These are phyloP conservation scores for Poecilus cupreus DNA, from an alignment of 2,888 invertebrate species.

Conservation along the genomic window DNA sequence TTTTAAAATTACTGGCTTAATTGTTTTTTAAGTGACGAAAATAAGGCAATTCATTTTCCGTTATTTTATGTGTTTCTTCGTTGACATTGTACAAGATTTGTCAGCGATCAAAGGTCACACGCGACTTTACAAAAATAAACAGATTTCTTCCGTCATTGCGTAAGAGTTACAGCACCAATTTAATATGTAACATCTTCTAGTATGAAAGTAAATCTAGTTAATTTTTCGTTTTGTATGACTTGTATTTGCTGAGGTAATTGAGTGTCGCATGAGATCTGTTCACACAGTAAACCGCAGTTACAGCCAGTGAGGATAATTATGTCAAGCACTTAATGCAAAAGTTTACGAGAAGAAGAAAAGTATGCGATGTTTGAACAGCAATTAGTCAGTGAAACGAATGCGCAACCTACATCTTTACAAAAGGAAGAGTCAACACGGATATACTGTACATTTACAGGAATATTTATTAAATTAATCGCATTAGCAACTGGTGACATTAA, in stretches of 20 bases:
- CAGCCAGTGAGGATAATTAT: background rate
- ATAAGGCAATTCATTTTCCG: constrained; percentile 26
- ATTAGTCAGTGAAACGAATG: constrained; percentile 36
- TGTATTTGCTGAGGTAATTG: constrained; percentile 18
- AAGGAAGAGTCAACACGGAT: constrained; percentile 26
- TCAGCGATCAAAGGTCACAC: too few species aligned
- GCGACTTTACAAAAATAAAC: background rate
- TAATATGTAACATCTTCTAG: constrained; percentile 10
- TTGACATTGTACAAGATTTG: background rate
- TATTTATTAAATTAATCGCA: constrained; percentile 23
- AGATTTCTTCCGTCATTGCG: background rate
- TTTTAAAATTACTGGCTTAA: constrained; percentile 13
- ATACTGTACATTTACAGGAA: background rate
- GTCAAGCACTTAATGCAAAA: constrained; percentile 32
- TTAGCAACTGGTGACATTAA: constrained; percentile 1
- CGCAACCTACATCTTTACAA: constrained; percentile 25
- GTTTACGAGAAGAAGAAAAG: constrained; percentile 25
- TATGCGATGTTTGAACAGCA: constrained; percentile 15
- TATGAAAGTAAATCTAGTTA: too few species aligned
- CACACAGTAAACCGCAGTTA: background rate
- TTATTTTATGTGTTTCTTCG: background rate
- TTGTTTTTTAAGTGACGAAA: constrained; percentile 40
- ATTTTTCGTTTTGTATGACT: background rate
- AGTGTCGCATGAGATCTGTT: background rate
- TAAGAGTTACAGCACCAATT: background rate